Evolutionary conservation across 2,113 vertebrate genomes (phyloP).

Genomic region (Vidua macroura): DNA sequence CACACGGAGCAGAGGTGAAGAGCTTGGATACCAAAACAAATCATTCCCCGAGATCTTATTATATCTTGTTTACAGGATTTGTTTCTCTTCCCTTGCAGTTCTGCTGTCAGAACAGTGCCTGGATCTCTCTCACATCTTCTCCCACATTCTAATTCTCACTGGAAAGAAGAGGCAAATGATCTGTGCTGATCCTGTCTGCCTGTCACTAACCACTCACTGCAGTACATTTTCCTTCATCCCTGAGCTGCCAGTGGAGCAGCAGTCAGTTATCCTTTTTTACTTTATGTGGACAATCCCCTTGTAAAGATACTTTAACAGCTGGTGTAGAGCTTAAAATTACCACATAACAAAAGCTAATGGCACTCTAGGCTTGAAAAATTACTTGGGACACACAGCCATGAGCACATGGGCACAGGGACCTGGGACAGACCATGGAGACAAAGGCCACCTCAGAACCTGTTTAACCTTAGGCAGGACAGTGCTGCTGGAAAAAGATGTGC

Average conservation of each 20-base stretch:
- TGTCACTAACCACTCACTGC: neutral
- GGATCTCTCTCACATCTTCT: neutral
- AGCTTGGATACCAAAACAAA: neutral
- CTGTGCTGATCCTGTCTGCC: neutral
- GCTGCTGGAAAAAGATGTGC: neutral
- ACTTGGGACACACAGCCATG: neutral
- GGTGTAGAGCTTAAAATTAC: neutral
- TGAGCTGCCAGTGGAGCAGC: neutral
- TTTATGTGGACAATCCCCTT: neutral
- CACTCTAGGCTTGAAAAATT: neutral
- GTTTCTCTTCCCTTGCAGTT: neutral
- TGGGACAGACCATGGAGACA: fast-evolving
- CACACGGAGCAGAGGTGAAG: neutral
- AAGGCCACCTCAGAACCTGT: neutral
- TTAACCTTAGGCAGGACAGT: neutral
- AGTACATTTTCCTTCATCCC: neutral
- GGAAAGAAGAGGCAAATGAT: neutral
- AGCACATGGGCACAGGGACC: neutral
- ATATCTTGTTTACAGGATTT: neutral
- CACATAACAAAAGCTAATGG: neutral
- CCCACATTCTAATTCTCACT: neutral
- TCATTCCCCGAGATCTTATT: neutral
- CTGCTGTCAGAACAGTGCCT: neutral
- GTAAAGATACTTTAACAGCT: neutral
- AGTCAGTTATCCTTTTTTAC: neutral